phyloP scores from a whole-genome alignment of 2,888 invertebrate genomes.

The Lordiphosa fenestrarum region DNA sequence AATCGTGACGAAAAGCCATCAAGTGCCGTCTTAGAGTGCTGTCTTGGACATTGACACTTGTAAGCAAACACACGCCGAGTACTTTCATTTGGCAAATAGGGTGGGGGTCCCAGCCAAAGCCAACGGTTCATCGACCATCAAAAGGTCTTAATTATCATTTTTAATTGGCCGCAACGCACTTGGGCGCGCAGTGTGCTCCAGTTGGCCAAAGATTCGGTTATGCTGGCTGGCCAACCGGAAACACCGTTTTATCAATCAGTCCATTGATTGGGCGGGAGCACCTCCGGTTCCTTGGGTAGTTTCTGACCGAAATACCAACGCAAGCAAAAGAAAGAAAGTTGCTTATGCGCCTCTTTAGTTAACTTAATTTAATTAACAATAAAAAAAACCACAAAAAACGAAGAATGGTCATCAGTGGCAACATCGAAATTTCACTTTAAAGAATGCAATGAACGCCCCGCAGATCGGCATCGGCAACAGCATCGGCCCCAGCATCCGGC shows the following conservation, averaged over 20 bases:
- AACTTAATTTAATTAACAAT: slow-evolving; percentile 66
- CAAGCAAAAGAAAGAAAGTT: slow-evolving; percentile 71
- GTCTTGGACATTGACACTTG: slow-evolving; percentile 71
- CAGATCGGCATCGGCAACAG: slow-evolving; percentile 42
- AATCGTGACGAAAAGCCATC: slow-evolving; percentile 70
- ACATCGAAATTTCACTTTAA: slow-evolving; percentile 63
- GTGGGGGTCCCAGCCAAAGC: slow-evolving; percentile 11
- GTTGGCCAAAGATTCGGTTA: slow-evolving; percentile 16
- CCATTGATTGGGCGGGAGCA: slow-evolving; percentile 19
- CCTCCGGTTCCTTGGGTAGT: slow-evolving; percentile 33
- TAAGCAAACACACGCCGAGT: slow-evolving; percentile 32
- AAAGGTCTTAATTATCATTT: slow-evolving; percentile 42
- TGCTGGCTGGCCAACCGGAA: slow-evolving; percentile 53
- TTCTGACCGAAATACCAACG: slow-evolving; percentile 71
- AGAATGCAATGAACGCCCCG: slow-evolving; percentile 57
- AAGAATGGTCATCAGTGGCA: slow-evolving; percentile 18
- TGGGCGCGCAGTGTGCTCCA: slow-evolving; percentile 31
- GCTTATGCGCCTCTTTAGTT: slow-evolving; percentile 59
- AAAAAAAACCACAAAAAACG: slow-evolving; percentile 26
- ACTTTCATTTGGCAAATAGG: slow-evolving; percentile 61
- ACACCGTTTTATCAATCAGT: slow-evolving; percentile 63
- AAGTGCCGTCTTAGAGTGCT: slow-evolving; percentile 38
- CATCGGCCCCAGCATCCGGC: slow-evolving; percentile 13
- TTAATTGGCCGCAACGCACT: slow-evolving; percentile 47
- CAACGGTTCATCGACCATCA: slow-evolving; percentile 16